These are phyloP conservation scores for Ernsta delagoae DNA, from an alignment of 2,888 invertebrate genomes.

Conservation along the genomic window DNA sequence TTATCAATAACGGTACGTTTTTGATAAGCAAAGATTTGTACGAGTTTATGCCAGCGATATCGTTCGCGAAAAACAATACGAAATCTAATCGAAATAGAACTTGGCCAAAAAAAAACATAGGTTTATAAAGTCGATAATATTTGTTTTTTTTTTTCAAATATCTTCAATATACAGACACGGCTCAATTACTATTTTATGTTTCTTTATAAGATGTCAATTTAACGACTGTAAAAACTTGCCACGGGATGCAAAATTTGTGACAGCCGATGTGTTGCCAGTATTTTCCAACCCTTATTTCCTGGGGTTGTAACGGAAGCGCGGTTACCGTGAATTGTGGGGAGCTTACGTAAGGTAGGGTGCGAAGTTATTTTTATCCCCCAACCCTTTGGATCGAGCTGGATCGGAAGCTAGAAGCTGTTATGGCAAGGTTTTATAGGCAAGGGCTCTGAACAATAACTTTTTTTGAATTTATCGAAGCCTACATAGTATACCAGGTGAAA, in stretches of 20 bases:
- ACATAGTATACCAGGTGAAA: background rate
- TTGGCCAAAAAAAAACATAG: too few relatives aligned
- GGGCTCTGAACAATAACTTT: background rate
- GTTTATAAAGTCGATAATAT: too few relatives aligned
- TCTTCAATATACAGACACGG: too few relatives aligned
- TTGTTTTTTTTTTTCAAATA: too few relatives aligned
- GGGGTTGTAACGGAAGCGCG: background rate
- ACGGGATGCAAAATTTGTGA: background rate
- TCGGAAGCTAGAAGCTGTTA: constrained; percentile 3
- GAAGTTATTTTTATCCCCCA: constrained; percentile 1
- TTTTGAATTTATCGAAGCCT: background rate
- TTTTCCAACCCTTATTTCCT: background rate
- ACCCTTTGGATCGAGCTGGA: background rate
- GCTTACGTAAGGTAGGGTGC: background rate
- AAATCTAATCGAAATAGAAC: too few relatives aligned
- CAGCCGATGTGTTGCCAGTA: background rate
- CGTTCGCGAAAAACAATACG: too few relatives aligned
- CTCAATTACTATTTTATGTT: too few relatives aligned
- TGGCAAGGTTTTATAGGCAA: background rate
- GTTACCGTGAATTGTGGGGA: background rate
- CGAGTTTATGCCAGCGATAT: too few relatives aligned
- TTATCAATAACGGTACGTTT: too few relatives aligned
- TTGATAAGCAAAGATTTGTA: too few relatives aligned
- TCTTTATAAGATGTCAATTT: too few relatives aligned
- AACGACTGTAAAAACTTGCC: too few relatives aligned